Evolutionary conservation across 2,113 vertebrate genomes (phyloP), one percentile per base, ranked within the genome.

Genomic region (Dascyllus trimaculatus): DNA sequence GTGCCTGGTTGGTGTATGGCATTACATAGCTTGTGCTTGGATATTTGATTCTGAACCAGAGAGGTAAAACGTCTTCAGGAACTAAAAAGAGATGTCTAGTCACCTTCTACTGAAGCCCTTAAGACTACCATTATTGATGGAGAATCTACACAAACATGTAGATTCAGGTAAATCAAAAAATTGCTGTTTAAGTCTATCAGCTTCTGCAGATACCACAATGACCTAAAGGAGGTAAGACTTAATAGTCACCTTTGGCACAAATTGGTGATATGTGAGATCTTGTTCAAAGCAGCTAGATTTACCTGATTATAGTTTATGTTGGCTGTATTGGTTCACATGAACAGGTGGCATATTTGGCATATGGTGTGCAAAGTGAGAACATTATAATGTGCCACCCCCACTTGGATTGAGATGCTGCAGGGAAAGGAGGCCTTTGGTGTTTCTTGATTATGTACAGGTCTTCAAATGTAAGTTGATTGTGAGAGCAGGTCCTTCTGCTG

Each of bases 321-420:
- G 40, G 26, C 18, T 19, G 35, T 43, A 5, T 66, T 40, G 53
- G 8, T 25, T 72, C 13, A 24, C 51, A 32, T 45, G 68, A 71
- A 19, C 61, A 88, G 60, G 46, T 57, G 56, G 19, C 19, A 5
- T 64, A 29, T 46, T 48, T 26, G 58, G 35, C 14, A n/a, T 9
- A 43, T 19, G 6, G 7, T 29, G 67, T 32, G 49, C 25, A 43
- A 3, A 54, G 53, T 35, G 25, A 69, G 48, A 60, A 13, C 11
- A 14, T 43, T 2, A 11, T 26, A 69, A 21, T 70, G 63, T 60
- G 4, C 62, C 40, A 14, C 40, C n/a, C 75, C 17, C 1, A 49
- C 35, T 63, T 38, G 13, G 38, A 49, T 59, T 17, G 68, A 68
- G 59, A 61, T 49, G 62, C 49, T 32, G 63, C 11, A 4, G 52